Conservation (phyloP, 2,113 vertebrate species). For the Gobius niger region DNA sequence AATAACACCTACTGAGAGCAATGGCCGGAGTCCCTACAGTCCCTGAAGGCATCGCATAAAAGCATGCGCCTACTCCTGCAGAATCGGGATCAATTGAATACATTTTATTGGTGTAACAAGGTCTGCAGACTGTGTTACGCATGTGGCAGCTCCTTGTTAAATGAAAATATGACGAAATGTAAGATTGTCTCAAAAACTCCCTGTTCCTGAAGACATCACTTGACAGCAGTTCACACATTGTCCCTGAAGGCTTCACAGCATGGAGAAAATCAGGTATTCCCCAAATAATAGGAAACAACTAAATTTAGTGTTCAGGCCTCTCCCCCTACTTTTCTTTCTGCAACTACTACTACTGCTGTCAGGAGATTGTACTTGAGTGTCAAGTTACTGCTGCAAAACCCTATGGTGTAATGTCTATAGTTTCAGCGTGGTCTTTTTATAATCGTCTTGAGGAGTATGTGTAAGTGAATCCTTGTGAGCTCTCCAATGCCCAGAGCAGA, state of each 20-base stretch:
- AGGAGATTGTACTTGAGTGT: neutral
- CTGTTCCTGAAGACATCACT: neutral
- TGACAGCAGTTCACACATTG: neutral
- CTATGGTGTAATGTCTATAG: neutral
- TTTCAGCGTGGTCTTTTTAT: neutral
- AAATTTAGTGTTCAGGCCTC: too few relatives aligned
- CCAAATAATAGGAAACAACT: too few relatives aligned
- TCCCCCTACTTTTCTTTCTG: neutral
- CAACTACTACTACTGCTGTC: neutral
- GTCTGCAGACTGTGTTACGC: too few relatives aligned
- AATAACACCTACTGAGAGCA: neutral
- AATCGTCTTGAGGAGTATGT: neutral
- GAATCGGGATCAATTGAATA: too few relatives aligned
- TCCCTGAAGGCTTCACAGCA: neutral
- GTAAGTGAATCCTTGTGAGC: neutral
- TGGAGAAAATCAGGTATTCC: neutral
- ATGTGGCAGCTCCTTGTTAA: too few relatives aligned
- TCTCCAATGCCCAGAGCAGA: neutral
- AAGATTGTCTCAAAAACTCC: neutral
- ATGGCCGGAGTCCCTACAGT: constrained; percentile 8
- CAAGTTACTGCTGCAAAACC: neutral
- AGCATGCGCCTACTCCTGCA: too few relatives aligned
- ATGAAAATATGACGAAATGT: too few relatives aligned
- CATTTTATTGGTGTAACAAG: too few relatives aligned
- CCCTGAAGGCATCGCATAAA: neutral